These are phyloP conservation scores for Scaeva pyrastri DNA, from an alignment of 2,888 invertebrate genomes.

Conservation along the genomic window DNA sequence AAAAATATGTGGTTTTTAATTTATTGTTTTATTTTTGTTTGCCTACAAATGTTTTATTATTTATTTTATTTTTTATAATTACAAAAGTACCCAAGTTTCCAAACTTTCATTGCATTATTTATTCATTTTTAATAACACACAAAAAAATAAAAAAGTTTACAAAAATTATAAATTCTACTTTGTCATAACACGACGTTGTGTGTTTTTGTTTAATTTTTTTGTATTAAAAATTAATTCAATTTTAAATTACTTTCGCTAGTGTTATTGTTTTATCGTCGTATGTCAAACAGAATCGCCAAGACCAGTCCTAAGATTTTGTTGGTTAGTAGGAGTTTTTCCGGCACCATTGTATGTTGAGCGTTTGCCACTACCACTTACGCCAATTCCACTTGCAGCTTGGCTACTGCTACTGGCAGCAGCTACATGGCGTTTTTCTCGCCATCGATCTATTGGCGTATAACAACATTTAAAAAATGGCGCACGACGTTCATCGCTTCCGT, in stretches of 20 bases:
- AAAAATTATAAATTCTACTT: slow-evolving; percentile 53
- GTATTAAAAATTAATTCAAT: slow-evolving; percentile 62
- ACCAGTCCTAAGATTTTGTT: slow-evolving; percentile 68
- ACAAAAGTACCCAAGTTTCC: slow-evolving; percentile 65
- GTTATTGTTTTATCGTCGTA: slow-evolving; percentile 75
- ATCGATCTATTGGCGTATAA: slow-evolving; percentile 83
- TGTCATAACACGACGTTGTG: slow-evolving; percentile 50
- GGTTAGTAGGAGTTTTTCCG: slow-evolving; percentile 61
- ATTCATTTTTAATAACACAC: slow-evolving; percentile 19
- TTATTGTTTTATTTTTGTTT: slow-evolving; percentile 44
- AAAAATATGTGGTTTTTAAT: slow-evolving; percentile 54
- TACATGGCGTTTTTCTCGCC: slow-evolving; percentile 80
- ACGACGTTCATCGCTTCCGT: slow-evolving; percentile 78
- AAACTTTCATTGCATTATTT: slow-evolving; percentile 56
- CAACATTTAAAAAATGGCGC: slow-evolving; percentile 83
- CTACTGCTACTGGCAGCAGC: slow-evolving; percentile 58
- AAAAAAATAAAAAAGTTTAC: slow-evolving; percentile 5
- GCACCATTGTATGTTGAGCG: slow-evolving; percentile 50
- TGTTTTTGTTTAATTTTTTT: slow-evolving; percentile 8
- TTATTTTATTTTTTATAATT: slow-evolving; percentile 46
- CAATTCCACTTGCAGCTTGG: slow-evolving; percentile 42
- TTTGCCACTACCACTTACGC: slow-evolving; percentile 46
- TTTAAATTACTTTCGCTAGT: slow-evolving; percentile 71
- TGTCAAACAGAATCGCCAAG: slow-evolving; percentile 79
- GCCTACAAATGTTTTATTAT: slow-evolving; percentile 38